Evolutionary conservation across 2,888 invertebrate species (phyloP), one percentile per base, ranked within the genome.

Genomic region (Lydus trimaculatus): DNA sequence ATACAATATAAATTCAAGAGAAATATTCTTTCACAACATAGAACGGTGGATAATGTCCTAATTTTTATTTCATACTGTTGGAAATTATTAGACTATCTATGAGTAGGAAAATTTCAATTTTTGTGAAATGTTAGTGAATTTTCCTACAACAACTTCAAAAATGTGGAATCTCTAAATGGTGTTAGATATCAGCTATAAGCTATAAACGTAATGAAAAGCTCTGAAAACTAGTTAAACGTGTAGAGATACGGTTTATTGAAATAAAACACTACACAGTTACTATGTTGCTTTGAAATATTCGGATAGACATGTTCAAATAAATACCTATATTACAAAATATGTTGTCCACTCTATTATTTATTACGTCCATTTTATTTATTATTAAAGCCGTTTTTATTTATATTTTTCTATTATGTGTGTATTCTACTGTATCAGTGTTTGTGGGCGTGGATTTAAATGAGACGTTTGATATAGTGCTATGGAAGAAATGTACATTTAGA

Each of bases 391-490:
- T 15, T 25, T 25, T 25, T 25, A 9, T 56, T 23, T 9, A n/a
- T 20, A 9, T 25, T 56, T 56, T 9, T 8, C 20, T 23, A 20
- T 56, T 1, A 56, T 25, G 11, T 13, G 25, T 1, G 56, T 23
- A 15, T 56, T 20, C 9, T 23, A 52, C 23, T 56, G 25, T 5
- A 48, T 48, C 13, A 56, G 25, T 15, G 15, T 56, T 3, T 15
- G 56, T 56, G 6, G 56, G 56, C 25, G 56, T 56, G 56, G 23
- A 56, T 56, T 25, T 56, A 56, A 56, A 56, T 23, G 11, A 25
- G 11, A 56, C 15, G 25, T 25, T 25, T 25, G 13, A 56, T 56
- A 15, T 48, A 48, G 11, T 13, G 17, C 43, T 17, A n/a, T 17
- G 8, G 11, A 43, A 43, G 43, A 6, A 43, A 43, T 17, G 17